Evolutionary conservation across 2,888 invertebrate species (phyloP), one percentile per base, ranked within the genome.

Genomic region (Idaea straminata): DNA sequence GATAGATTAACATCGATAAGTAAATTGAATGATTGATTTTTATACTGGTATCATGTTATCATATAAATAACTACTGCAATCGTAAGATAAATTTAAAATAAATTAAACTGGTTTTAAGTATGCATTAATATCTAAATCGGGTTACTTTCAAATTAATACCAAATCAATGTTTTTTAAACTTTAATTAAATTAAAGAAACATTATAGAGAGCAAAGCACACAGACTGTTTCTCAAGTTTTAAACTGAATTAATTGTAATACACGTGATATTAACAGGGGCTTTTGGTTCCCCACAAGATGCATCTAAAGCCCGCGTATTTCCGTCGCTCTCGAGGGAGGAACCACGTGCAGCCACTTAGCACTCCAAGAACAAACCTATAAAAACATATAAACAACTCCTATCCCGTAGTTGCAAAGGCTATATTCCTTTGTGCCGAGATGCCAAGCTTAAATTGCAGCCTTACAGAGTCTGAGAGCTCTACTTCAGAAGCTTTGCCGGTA

Each of bases 341-440:
- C 88, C 88, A 89, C 91, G 89, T 88, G 91, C 87, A 86, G 79
- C 88, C 88, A 91, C 92, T 91, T 91, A 91, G 85, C 87, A 85
- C 87, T 84, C 80, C 74, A 77, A 80, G 81, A 84, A 84, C 83
- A 83, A 79, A 81, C 78, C 78, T 76, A 79, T 77, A 76, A 78
- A 78, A 82, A 83, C 74, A 75, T 70, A 79, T 77, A 83, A 81
- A 77, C 78, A 77, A 78, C 80, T 75, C 75, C 78, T 79, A 77
- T 71, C n/a, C 65, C 69, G 65, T 70, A 72, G 70, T 63, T 69
- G 76, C 83, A 89, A 81, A 84, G 88, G 77, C 79, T 82, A 85
- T 81, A 84, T 82, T 89, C 77, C 83, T 78, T 79, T 84, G 83
- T 78, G 71, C 70, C 65, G 64, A 65, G 68, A 72, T 72, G 69